These are phyloP conservation scores for Hemichromis elongatus DNA, from an alignment of 2,113 vertebrate genomes.

Conservation along the genomic window DNA sequence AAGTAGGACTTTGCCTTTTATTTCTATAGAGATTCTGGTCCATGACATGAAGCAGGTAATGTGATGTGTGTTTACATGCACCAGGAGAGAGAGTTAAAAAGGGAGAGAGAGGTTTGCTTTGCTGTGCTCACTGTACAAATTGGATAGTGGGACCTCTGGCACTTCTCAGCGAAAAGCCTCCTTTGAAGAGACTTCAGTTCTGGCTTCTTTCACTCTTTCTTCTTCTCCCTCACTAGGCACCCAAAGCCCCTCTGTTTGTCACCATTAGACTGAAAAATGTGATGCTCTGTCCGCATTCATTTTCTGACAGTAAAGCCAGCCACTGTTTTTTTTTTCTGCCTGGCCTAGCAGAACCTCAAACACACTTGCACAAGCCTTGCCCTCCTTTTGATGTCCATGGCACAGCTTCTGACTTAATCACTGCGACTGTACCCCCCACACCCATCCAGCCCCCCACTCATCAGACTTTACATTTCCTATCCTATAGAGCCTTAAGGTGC, in stretches of 20 bases:
- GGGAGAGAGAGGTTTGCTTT: constrained; percentile 32
- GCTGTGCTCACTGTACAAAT: constrained; percentile 53
- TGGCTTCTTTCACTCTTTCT: constrained; percentile 53
- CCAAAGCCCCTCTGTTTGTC: constrained; percentile 66
- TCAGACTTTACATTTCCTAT: constrained; percentile 40
- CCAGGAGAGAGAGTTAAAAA: not conserved
- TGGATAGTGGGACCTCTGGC: constrained; percentile 60
- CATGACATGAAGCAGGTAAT: constrained; percentile 24
- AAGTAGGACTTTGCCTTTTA: constrained; percentile 25
- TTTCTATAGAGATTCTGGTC: not conserved
- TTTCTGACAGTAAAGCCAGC: constrained; percentile 64
- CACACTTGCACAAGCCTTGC: constrained; percentile 43
- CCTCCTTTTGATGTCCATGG: constrained; percentile 65
- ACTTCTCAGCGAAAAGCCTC: constrained; percentile 49
- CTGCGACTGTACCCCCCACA: constrained; percentile 15
- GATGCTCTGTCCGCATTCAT: constrained; percentile 57
- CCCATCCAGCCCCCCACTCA: not conserved
- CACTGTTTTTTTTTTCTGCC: constrained; percentile 42
- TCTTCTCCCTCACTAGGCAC: constrained; percentile 56
- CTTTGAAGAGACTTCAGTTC: constrained; percentile 61
- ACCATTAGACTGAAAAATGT: constrained; percentile 65
- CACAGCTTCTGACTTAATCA: constrained; percentile 58
- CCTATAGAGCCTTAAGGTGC: constrained; percentile 51
- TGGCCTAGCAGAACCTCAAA: constrained; percentile 66
- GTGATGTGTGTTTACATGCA: constrained; percentile 35